Base-by-base conservation (phyloP, 2,797 vertebrate genomes). In the Macrochelys suwanniensis region DNA sequence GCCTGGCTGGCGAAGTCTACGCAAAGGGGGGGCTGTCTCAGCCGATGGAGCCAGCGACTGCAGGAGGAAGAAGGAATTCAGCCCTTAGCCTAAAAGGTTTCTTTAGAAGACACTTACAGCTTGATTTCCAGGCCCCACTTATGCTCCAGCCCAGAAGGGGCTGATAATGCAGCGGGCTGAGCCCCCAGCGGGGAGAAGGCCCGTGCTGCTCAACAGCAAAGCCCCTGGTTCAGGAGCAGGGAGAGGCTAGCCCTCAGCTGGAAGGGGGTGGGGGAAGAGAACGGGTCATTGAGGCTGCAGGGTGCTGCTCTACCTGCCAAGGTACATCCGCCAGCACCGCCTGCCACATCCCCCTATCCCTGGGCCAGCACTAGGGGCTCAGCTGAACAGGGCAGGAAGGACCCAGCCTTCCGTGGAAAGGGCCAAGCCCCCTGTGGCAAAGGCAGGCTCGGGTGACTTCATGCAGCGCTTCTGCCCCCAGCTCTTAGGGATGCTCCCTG, bases 181-280 rank as follows among this genome's bases (percentile, higher is more conserved):
- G 94, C 90, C 94, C 57, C 0, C 6, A 80, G 82, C 37, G 6
- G 85, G 65, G 42, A 33, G 77, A 82, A 28, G 59, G 84, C 93
- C 94, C 85, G 82, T 2, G 91, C 96, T 81, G 95, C 84, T 96
- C 97, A 96, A 89, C 97, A 97, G 97, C 96, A 71, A 42, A 42
- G 37, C 37, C 37, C 37, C 37, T 42, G 37, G 37, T 49, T 49
- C 47, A 10, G 47, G 47, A 49, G 47, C 47, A 49, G 47, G 76
- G 80, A 83, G 45, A 95, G 85, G 80, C 82, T 45, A 78, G 82
- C 84, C 91, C 5, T 0, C 0, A 16, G 28, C 2, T 31, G 0
- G 47, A 65, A 50, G 59, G 71, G 92, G 7, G 37, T n/a, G 16
- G 37, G 2, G 6, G 21, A 31, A 37, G n/a, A 12, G 42, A 25